Base-by-base conservation (phyloP, 2,797 vertebrate genomes). In the Dryobates pubescens region DNA sequence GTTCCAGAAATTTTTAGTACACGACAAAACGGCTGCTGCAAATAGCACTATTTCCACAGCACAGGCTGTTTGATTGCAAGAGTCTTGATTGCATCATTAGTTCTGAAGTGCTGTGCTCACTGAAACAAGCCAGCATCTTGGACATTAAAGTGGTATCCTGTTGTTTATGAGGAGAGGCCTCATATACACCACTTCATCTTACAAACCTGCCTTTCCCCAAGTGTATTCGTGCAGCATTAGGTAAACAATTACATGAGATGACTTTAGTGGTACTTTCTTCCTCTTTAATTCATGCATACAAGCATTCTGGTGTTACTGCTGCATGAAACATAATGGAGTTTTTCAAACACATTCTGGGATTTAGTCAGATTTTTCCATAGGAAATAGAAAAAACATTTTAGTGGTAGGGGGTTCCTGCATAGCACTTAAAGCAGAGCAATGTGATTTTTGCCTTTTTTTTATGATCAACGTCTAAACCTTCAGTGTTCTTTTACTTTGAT, bases 61-160 rank as follows among this genome's bases (percentile, higher is more conserved):
- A 96, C 97, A 97, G 97, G 97, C 98, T 98, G 98, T 98, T 98
- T 98, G 98, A 98, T 98, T 98, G 98, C 98, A 97, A 97, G 97
- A 97, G 97, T 97, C 98, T 97, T 98, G 98, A 98, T 98, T 98
- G 98, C 98, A 98, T 98, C 98, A 98, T 98, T 98, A 98, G 98
- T 97, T 97, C 97, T 98, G 97, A 98, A 98, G 98, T 98, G 97
- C 98, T 98, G 97, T 98, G 98, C 98, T 98, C 98, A 97, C 97
- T 98, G 98, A 98, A 98, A 98, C 98, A 98, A 97, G 97, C 98
- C 97, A 97, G 98, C 98, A 97, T 98, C 98, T 97, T 98, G 98
- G 98, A 98, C 98, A 98, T 98, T 98, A 98, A 98, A 98, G 98
- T 97, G 98, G 98, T 97, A 97, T 98, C 98, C 98, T 97, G 98